Conservation (phyloP, 2,888 invertebrate species). For the Pterostichus madidus region DNA sequence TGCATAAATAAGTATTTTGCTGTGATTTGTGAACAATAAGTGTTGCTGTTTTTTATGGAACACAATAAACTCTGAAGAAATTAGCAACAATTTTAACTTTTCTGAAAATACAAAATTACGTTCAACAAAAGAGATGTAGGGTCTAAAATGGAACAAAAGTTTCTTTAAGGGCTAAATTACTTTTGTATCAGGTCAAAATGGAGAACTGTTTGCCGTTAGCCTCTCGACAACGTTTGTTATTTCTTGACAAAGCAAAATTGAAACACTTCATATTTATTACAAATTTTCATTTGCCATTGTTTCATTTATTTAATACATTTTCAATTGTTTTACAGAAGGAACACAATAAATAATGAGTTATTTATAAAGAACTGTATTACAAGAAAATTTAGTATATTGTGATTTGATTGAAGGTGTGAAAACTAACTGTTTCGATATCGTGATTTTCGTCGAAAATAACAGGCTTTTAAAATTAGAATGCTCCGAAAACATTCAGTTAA, state of each 20-base stretch:
- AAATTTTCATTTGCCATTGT: conserved; percentile 35
- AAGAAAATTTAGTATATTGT: background rate
- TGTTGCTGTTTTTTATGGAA: conserved; percentile 6
- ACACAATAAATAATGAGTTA: conserved; percentile 29
- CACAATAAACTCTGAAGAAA: conserved; percentile 43
- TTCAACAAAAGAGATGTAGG: conserved; percentile 43
- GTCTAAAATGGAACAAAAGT: conserved; percentile 29
- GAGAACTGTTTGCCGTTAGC: conserved; percentile 46
- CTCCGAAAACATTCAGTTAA: conserved; percentile 60
- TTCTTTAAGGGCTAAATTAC: conserved; percentile 44
- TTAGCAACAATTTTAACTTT: conserved; percentile 44
- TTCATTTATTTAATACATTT: conserved; percentile 24
- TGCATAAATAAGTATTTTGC: background rate
- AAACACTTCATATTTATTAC: conserved; percentile 49
- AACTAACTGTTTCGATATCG: conserved; percentile 9
- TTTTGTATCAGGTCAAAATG: conserved; percentile 34
- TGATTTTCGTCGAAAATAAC: conserved; percentile 48
- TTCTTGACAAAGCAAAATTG: conserved; percentile 15
- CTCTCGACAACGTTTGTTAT: conserved; percentile 37
- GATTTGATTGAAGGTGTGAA: background rate
- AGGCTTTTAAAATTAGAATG: conserved; percentile 58
- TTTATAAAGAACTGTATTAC: background rate
- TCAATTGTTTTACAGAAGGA: background rate
- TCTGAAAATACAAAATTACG: conserved; percentile 40
- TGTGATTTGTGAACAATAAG: background rate